Percentiles rank a stretch among this genome's conserved stretches.
Conservation (phyloP, 2,113 vertebrate species). For the Amia ocellicauda region DNA sequence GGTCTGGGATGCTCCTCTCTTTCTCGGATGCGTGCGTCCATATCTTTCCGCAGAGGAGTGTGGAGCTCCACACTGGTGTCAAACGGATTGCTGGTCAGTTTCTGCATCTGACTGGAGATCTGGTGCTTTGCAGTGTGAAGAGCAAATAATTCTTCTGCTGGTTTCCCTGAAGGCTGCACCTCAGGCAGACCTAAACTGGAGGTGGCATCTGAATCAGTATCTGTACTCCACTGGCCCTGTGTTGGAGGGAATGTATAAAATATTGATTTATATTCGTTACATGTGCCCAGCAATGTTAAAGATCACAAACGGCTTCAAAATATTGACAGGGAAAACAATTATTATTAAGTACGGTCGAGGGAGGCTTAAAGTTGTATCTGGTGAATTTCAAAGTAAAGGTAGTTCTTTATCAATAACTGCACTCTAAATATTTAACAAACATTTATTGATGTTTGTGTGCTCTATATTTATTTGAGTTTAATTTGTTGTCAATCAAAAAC, state of each 20-base stretch:
- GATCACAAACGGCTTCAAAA: too few species aligned
- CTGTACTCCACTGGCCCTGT: conserved; percentile 55
- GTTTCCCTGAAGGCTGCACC: neutral
- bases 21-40: conserved; percentile 33
- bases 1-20: conserved; percentile 47
- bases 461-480: too few species aligned
- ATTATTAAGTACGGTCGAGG: too few species aligned
- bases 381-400: too few species aligned
- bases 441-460: too few species aligned
- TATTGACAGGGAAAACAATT: too few species aligned
- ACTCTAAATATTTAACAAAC: too few species aligned
- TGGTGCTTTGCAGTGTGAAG: conserved; percentile 13
- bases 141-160: conserved; percentile 10
- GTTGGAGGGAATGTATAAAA: neutral
- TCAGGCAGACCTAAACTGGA: conserved; percentile 30
- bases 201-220: conserved; percentile 52
- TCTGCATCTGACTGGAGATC: conserved; percentile 22
- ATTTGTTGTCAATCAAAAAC: neutral
- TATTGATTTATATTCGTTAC: too few species aligned
- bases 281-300: too few species aligned
- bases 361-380: too few species aligned
- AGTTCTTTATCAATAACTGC: too few species aligned
- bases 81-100: neutral
- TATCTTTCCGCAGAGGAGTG: neutral
- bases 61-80: conserved; percentile 12